phyloP scores from a whole-genome alignment of 2,888 invertebrate species.

The Xestoiulus laeticollis region DNA sequence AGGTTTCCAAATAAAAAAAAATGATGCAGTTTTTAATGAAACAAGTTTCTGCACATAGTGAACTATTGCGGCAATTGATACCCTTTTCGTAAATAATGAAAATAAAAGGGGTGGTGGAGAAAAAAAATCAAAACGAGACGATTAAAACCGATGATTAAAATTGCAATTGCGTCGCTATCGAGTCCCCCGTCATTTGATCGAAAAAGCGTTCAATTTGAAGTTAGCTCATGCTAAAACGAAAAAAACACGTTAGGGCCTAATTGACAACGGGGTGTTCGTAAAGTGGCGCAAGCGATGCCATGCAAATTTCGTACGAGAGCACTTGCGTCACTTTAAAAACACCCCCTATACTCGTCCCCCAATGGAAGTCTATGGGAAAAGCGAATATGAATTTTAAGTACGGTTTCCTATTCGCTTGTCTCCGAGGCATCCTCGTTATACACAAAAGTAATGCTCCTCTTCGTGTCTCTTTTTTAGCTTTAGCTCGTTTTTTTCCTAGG shows the following conservation, averaged over 20 bases:
- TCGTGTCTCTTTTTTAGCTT: slow-evolving; percentile 47
- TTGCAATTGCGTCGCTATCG: background rate
- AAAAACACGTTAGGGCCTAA: background rate
- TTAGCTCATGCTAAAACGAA: background rate
- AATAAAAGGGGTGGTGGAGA: background rate
- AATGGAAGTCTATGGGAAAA: background rate
- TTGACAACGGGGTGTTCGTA: background rate
- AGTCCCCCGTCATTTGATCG: slow-evolving; percentile 1
- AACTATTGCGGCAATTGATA: background rate
- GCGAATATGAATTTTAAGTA: slow-evolving; percentile 48
- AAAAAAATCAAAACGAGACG: background rate
- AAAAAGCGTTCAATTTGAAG: background rate
- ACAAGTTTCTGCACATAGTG: background rate
- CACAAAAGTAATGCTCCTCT: slow-evolving; percentile 39
- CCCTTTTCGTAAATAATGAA: slow-evolving; percentile 7
- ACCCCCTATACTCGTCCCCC: background rate
- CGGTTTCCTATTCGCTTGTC: slow-evolving; percentile 44
- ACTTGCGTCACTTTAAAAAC: background rate
- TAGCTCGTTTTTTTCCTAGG: slow-evolving; percentile 27
- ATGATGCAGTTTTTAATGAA: background rate
- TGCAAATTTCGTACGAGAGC: background rate
- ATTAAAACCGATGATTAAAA: slow-evolving; percentile 38
- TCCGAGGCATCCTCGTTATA: slow-evolving; percentile 47
- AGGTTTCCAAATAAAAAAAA: background rate
- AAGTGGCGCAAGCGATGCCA: background rate